Base-by-base conservation (phyloP, 2,888 invertebrate genomes). In the Lasius fuliginosus region DNA sequence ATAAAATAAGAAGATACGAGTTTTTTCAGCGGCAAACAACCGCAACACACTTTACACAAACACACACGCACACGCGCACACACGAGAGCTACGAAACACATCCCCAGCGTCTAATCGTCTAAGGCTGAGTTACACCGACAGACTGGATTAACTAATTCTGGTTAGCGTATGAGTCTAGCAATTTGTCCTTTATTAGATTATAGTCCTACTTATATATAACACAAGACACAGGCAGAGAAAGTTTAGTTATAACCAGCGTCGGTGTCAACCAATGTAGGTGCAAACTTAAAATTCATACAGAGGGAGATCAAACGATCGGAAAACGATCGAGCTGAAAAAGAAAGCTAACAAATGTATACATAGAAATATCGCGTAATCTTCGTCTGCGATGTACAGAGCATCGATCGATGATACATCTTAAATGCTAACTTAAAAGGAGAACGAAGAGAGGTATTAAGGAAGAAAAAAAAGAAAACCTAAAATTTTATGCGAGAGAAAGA, bases 331-430 rank as follows among this genome's bases (percentile, higher is more conserved):
- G 56, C 12, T 58, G 40, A 81, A 12, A 27, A n/a, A 49, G 12
- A 23, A 36, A 49, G 60, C 36, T 81, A 83, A 68, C 23, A 79
- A 84, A 87, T 82, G 88, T 86, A 90, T 86, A 88, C 83, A 91
- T 86, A 91, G 90, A 90, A 85, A 90, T 89, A 87, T 88, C 88
- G 87, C 89, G 87, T 90, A 88, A 89, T 89, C 88, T 86, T 88
- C 89, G 90, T 89, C 88, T 88, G 88, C 85, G 88, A 85, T 91
- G 84, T 88, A 91, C 89, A 88, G 85, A 90, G 71, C 90, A 83
- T 89, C 90, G 85, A 76, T 88, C 79, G 84, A 74, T 56, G 79
- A 18, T 60, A 33, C 67, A 79, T 76, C 68, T 82, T 82, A 84
- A 83, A 83, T 30, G 62, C 68, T 74, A 76, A 83, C 86, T 85